Conservation (phyloP, 2,888 invertebrate species). For the Acleris literana region DNA sequence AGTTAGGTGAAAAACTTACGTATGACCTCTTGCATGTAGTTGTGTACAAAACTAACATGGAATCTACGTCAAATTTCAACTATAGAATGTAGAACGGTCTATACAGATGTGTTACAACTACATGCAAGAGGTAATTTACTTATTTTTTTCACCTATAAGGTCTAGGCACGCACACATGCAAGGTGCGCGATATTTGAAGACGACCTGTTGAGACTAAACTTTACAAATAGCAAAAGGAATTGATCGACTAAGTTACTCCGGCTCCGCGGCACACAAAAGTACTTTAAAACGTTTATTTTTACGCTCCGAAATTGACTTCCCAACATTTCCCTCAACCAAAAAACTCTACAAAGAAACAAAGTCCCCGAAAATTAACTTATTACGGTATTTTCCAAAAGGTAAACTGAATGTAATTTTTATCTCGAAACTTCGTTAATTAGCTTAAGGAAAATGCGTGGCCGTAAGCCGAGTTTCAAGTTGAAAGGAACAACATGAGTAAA, state of each 20-base stretch:
- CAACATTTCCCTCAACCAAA: conserved; percentile 28
- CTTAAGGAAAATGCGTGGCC: conserved; percentile 35
- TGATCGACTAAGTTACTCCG: conserved; percentile 9
- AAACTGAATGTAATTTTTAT: conserved; percentile 37
- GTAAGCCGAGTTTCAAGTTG: conserved; percentile 27
- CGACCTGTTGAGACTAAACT: too few species aligned
- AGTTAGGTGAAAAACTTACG: too few species aligned
- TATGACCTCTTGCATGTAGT: too few species aligned
- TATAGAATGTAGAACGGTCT: too few species aligned
- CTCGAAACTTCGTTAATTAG: conserved; percentile 36
- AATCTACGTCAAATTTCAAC: too few species aligned
- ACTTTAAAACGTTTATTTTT: conserved; percentile 25
- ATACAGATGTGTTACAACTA: too few species aligned
- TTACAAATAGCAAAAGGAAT: conserved; percentile 8
- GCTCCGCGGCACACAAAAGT: conserved; percentile 2
- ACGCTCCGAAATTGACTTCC: conserved; percentile 28
- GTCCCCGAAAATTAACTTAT: conserved; percentile 32
- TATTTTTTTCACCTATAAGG: too few species aligned
- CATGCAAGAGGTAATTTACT: too few species aligned
- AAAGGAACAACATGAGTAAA: conserved; percentile 25
- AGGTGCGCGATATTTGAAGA: too few species aligned
- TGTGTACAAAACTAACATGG: too few species aligned
- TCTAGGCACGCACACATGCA: too few species aligned
- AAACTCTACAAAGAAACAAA: conserved; percentile 34
- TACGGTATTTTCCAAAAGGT: conserved; percentile 36